Conservation (phyloP, 2,888 invertebrate genomes). For the Tubulanus polymorphus region DNA sequence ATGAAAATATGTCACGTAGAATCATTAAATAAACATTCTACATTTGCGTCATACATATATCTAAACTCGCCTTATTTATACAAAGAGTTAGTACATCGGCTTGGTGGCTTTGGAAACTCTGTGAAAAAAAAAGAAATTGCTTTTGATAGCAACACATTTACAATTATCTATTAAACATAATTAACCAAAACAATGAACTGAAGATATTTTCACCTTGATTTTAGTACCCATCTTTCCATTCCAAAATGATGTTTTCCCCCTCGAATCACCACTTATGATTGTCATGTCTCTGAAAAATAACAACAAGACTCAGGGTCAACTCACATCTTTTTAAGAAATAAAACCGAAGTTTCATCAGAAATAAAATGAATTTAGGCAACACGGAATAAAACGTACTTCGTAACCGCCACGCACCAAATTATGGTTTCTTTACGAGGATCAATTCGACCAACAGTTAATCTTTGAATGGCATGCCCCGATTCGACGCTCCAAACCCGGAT, state of each 20-base stretch:
- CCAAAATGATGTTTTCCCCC: constrained; percentile 83
- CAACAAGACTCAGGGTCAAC: background rate
- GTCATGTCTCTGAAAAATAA: constrained; percentile 64
- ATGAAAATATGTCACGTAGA: too few relatives aligned
- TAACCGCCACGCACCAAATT: constrained; percentile 76
- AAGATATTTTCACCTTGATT: constrained; percentile 60
- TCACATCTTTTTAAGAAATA: background rate
- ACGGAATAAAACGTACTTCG: constrained; percentile 51
- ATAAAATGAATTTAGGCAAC: background rate
- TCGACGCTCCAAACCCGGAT: constrained; percentile 83
- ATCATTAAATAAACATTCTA: too few relatives aligned
- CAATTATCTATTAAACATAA: background rate
- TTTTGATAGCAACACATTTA: background rate
- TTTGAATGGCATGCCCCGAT: constrained; percentile 78
- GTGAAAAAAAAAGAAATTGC: constrained; percentile 19
- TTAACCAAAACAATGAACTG: background rate
- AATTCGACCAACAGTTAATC: constrained; percentile 69
- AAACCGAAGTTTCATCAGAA: background rate
- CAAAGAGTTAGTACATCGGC: constrained; percentile 75
- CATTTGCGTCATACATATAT: too few relatives aligned
- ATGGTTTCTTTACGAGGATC: constrained; percentile 68
- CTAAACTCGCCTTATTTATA: constrained; percentile 57
- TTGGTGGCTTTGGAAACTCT: constrained; percentile 69
- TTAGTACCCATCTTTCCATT: constrained; percentile 75
- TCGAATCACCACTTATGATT: constrained; percentile 81